phyloP scores from a whole-genome alignment of 2,113 vertebrate genomes.

The Sarotherodon lohbergeri region DNA sequence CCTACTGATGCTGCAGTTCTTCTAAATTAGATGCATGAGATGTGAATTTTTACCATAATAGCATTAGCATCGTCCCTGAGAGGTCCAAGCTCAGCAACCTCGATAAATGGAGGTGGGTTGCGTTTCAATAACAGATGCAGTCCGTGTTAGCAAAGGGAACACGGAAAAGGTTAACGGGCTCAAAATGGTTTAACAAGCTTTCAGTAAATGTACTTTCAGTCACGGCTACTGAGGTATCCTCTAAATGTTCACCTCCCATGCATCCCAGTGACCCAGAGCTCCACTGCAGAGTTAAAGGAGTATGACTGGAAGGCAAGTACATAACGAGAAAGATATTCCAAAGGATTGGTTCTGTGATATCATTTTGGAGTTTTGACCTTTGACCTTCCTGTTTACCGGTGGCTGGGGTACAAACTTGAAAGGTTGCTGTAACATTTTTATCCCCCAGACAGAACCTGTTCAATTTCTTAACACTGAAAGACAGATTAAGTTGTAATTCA shows the following conservation, averaged over 20 bases:
- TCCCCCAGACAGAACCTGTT: neutral
- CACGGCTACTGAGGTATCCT: neutral
- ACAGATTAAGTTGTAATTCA: neutral
- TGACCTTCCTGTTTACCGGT: rapidly evolving
- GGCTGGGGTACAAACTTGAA: neutral
- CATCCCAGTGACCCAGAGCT: neutral
- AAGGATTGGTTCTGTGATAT: neutral
- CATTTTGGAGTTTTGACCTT: neutral
- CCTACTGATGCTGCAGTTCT: neutral
- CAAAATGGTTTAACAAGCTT: neutral
- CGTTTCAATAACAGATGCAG: neutral
- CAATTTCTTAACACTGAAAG: neutral
- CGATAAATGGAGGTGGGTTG: neutral
- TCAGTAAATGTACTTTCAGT: neutral
- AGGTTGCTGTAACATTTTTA: neutral
- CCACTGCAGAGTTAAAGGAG: neutral
- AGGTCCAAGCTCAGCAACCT: neutral
- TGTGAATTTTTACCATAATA: rapidly evolving
- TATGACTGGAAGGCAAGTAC: neutral
- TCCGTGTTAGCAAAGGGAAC: neutral
- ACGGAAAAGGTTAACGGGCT: neutral
- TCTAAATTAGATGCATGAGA: neutral
- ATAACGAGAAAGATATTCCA: neutral
- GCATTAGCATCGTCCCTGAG: neutral
- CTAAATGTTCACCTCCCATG: neutral